Conservation (phyloP, 2,113 vertebrate genomes). For the Ia io region DNA sequence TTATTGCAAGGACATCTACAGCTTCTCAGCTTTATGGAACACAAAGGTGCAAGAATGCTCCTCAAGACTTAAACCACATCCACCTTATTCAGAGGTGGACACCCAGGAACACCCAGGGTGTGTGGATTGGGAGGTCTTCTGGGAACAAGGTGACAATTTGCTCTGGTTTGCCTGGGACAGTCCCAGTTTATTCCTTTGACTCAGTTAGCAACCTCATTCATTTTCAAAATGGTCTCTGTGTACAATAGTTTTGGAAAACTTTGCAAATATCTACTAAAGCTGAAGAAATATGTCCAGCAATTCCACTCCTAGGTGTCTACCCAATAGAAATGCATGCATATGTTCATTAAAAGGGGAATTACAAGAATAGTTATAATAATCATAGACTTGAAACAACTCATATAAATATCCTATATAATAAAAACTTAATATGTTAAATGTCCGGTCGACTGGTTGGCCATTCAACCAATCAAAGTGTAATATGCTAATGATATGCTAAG, state of each 20-base stretch:
- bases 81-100: background rate
- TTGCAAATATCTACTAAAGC: background rate
- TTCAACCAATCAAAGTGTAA: too few relatives aligned
- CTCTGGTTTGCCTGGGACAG: background rate
- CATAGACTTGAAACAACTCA: constrained; percentile 7
- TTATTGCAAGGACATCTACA: constrained; percentile 12
- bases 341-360: background rate
- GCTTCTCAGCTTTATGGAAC: constrained; percentile 8
- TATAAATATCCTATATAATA: background rate
- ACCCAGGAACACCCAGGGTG: background rate
- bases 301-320: background rate
- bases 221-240: background rate
- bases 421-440: too few relatives aligned
- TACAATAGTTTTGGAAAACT: constrained; percentile 7
- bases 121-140: background rate
- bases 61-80: background rate
- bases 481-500: too few relatives aligned
- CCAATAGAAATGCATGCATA: background rate
- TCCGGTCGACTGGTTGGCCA: too few relatives aligned
- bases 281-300: background rate
- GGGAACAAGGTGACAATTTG: background rate
- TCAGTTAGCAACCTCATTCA: background rate
- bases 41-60: background rate
- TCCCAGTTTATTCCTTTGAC: background rate
- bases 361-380: background rate